phyloP scores from a whole-genome alignment of 2,888 invertebrate species.

The Deilephila porcellus region DNA sequence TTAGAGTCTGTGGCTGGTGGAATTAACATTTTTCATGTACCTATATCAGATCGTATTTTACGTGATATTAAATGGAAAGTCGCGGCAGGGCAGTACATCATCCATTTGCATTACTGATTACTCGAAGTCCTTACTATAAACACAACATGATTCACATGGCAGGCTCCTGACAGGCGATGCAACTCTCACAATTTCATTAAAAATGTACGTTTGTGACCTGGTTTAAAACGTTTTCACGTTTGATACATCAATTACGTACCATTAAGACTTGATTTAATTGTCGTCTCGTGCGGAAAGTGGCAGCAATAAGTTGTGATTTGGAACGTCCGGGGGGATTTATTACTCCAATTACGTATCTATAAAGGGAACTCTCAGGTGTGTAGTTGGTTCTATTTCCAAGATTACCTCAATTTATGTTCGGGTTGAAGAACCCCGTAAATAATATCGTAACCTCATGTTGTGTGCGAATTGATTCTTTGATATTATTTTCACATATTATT shows the following conservation, averaged over 20 bases:
- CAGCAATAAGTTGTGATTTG: conserved; percentile 63
- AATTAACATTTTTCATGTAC: not conserved
- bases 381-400: conserved; percentile 40
- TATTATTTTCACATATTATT: not conserved
- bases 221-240: conserved; percentile 23
- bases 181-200: conserved; percentile 17
- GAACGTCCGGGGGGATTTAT: conserved; percentile 58
- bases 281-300: conserved; percentile 51
- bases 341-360: conserved; percentile 53
- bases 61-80: conserved; percentile 6
- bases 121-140: not conserved
- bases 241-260: conserved; percentile 46
- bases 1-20: not conserved
- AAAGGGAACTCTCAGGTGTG: conserved; percentile 45
- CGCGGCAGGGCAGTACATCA: not conserved
- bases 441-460: not conserved
- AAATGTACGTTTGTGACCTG: conserved; percentile 11
- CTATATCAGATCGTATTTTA: conserved; percentile 1
- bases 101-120: conserved; percentile 3
- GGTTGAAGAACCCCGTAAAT: conserved; percentile 17
- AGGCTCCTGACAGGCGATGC: not conserved
- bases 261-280: conserved; percentile 63
- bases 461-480: not conserved
- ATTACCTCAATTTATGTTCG: conserved; percentile 27
- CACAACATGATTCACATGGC: not conserved